phyloP scores from a whole-genome alignment of 2,888 invertebrate genomes.

The Lamproptera curius region DNA sequence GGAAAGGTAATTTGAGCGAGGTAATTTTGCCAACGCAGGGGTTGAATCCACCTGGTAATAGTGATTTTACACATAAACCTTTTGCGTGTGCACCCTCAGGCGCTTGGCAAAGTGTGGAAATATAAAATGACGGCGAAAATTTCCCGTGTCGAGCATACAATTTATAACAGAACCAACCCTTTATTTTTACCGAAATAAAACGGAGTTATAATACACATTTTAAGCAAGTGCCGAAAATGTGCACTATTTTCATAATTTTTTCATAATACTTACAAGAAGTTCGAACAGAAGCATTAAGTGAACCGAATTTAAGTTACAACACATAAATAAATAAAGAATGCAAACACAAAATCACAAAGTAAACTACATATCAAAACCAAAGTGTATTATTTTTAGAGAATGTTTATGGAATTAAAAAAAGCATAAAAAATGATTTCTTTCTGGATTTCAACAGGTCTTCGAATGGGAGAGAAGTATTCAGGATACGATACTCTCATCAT shows the following conservation, averaged over 20 bases:
- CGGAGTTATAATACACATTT: too few relatives aligned
- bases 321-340: neutral
- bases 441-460: slow-evolving; percentile 53
- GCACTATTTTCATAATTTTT: too few relatives aligned
- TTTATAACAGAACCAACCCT: too few relatives aligned
- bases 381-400: slow-evolving; percentile 10
- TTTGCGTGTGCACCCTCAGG: neutral
- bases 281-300: too few relatives aligned
- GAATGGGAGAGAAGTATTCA: slow-evolving; percentile 78
- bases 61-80: neutral
- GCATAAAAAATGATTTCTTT: neutral
- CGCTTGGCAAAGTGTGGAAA: neutral
- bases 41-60: neutral
- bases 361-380: neutral
- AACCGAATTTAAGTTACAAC: neutral
- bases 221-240: too few relatives aligned
- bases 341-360: neutral
- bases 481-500: slow-evolving; percentile 83
- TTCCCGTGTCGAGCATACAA: too few relatives aligned
- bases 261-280: too few relatives aligned
- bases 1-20: neutral
- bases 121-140: too few relatives aligned
- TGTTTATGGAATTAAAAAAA: too few relatives aligned
- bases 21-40: neutral
- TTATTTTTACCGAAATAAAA: too few relatives aligned